These are phyloP conservation scores for Phrynocephalus forsythii DNA, from an alignment of 2,797 vertebrate species.

Conservation along the genomic window DNA sequence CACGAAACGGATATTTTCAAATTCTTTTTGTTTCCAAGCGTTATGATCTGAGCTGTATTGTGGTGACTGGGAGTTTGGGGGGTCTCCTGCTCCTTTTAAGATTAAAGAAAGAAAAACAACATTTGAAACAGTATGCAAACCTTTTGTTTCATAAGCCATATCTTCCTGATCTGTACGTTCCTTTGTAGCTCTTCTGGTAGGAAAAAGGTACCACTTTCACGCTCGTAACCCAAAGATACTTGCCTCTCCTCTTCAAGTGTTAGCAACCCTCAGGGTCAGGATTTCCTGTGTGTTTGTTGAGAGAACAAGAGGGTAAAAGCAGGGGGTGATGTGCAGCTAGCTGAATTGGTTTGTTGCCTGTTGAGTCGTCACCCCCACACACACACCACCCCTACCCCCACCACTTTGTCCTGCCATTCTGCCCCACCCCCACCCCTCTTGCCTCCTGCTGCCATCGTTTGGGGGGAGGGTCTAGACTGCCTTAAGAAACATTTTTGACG, in stretches of 20 bases:
- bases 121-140: slow-evolving; percentile 72
- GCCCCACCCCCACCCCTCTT: not conserved
- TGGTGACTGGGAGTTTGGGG: slow-evolving; percentile 64
- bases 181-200: slow-evolving; percentile 58
- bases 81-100: slow-evolving; percentile 32
- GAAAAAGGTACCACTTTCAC: slow-evolving; percentile 42
- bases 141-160: slow-evolving; percentile 75
- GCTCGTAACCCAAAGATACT: slow-evolving; percentile 70
- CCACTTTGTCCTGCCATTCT: rapidly evolving
- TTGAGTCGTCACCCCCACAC: not conserved
- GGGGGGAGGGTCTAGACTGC: not conserved
- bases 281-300: slow-evolving; percentile 18
- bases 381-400: no score
- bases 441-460: not conserved
- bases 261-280: slow-evolving; percentile 8
- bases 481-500: not conserved
- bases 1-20: slow-evolving; percentile 73
- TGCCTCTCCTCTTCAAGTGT: slow-evolving; percentile 10
- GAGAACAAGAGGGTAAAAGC: slow-evolving; percentile 19
- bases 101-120: slow-evolving; percentile 50
- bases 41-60: slow-evolving; percentile 62
- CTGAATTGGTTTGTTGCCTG: not conserved
- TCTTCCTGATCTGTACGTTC: slow-evolving; percentile 68
- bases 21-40: slow-evolving; percentile 71
- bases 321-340: rapidly evolving